Base-by-base conservation (phyloP, 2,797 vertebrate genomes). In the Pogonophryne albipinna region DNA sequence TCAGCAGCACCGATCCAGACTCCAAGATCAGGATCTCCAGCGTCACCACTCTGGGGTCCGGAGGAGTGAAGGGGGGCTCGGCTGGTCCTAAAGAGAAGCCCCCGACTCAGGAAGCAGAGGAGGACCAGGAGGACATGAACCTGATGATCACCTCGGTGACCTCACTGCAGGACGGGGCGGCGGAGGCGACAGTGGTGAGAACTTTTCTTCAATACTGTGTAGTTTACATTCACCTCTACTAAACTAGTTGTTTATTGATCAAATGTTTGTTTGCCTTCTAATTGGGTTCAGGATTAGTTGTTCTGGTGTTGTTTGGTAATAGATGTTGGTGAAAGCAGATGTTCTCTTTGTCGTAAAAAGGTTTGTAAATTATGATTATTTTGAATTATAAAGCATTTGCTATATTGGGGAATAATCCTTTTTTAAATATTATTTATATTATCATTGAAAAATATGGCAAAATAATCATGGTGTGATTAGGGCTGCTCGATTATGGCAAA, bases 121-220 rank as follows among this genome's bases (percentile, higher is more conserved):
- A 92, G 3, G 57, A 4, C 15, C 80, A 86, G 71, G 67, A 61
- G 31, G 97, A 98, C 94, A 96, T 98, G 95, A 97, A 96, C 94
- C 94, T 99, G 92, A 97, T 98, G 96, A 99, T 99, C 87, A 99
- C 97, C 78, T 97, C 97, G 51, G 98, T 99, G 89, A 99, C 97
- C 0, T 99, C 98, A 12, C 94, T 99, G 88, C 97, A 98, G 91
- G 96, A 93, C 80, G 88, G 92, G 86, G 91, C 31, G 70, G 89
- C 95, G 60, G 94, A n/a, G n/a, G n/a, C n/a, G n/a, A n/a, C 62
- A n/a, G 53, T 11, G 84, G 93, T 94, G 71, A 91, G 90, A 34
- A 4, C 27, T 27, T 4, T 27, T 27, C 27, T 1, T 27, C 27
- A 27, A 27, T 27, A 4, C 27, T 27, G 1, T 50, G 15, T 31